A percentile compares a stretch with the other conserved stretches of the same genome.
Evolutionary conservation across 2,888 invertebrate species (phyloP).

Genomic region (Mesorhabditis sp.): DNA sequence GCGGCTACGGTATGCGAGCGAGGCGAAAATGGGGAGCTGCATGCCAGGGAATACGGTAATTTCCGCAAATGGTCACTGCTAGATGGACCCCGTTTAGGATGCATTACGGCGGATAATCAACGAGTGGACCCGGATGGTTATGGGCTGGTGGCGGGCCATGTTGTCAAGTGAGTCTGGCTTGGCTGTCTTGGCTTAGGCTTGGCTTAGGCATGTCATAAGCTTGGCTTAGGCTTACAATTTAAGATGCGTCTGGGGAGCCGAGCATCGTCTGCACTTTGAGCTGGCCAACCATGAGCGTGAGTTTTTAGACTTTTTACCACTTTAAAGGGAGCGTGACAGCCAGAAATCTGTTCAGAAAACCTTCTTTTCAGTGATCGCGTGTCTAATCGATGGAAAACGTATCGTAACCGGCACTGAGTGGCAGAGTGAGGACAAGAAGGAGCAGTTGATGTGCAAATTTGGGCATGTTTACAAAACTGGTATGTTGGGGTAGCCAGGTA

Average conservation of each 20-base stretch:
- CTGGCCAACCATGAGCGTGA: not conserved
- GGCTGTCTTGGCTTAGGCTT: not conserved
- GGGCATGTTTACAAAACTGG: not conserved
- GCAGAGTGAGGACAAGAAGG: not conserved
- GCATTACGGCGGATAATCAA: slow-evolving; percentile 2
- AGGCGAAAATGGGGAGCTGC: not conserved
- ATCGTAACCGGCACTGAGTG: not conserved
- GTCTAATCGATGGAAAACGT: not conserved
- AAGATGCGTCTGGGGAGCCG: not conserved
- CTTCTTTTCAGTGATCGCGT: not conserved
- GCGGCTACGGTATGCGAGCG: not conserved
- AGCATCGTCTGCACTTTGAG: not conserved
- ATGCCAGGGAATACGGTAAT: slow-evolving; percentile 5
- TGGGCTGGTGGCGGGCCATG: not conserved
- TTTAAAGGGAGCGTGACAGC: not conserved
- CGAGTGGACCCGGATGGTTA: slow-evolving; percentile 1
- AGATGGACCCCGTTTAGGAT: not conserved
- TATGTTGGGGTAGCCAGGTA: not conserved
- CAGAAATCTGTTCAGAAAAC: not conserved
- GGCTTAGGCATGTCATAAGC: not conserved
- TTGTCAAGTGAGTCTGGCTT: not conserved
- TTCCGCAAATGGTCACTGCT: not conserved
- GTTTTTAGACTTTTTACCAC: not conserved
- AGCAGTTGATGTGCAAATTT: not conserved
- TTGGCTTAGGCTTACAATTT: not conserved